phyloP scores from a whole-genome alignment of 2,888 invertebrate genomes.

The Hofmannophila pseudospretella region DNA sequence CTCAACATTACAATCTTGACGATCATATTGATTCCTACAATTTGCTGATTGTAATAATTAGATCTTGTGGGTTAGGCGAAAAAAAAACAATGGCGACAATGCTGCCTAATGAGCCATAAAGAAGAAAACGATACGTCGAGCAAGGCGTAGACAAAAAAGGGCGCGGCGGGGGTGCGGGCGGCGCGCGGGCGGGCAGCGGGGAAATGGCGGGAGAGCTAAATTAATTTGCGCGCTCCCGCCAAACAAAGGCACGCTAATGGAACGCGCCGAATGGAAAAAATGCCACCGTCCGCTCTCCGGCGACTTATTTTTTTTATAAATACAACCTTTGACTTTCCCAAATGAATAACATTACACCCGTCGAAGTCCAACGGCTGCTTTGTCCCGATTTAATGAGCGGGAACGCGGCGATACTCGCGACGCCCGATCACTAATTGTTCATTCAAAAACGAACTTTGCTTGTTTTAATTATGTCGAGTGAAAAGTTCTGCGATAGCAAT shows the following conservation, averaged over 20 bases:
- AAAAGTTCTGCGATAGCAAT: conserved; percentile 39
- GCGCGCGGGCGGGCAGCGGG: conserved; percentile 53
- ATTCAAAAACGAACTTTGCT: conserved; percentile 52
- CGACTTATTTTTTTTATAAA: conserved; percentile 72
- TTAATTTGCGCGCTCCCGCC: conserved; percentile 78
- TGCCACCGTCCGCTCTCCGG: conserved; percentile 77
- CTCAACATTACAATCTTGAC: not conserved
- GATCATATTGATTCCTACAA: conserved; percentile 35
- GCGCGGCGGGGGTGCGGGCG: conserved; percentile 54
- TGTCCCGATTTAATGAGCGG: conserved; percentile 68
- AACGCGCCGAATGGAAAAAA: conserved; percentile 79
- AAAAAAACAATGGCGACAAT: conserved; percentile 75
- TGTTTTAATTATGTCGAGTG: conserved; percentile 52
- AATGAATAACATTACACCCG: conserved; percentile 76
- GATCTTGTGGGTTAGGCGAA: conserved; percentile 63
- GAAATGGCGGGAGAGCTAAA: conserved; percentile 78
- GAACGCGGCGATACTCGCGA: conserved; percentile 54
- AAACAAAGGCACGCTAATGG: conserved; percentile 79
- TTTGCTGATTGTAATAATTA: conserved; percentile 71
- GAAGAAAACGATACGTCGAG: conserved; percentile 78
- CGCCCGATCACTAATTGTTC: conserved; percentile 52
- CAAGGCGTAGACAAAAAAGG: conserved; percentile 76
- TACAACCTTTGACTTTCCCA: conserved; percentile 76
- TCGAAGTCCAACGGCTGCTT: conserved; percentile 62
- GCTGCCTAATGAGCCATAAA: conserved; percentile 78